Evolutionary conservation across 2,113 vertebrate species (phyloP).

Genomic region (Lampris megalopsis): DNA sequence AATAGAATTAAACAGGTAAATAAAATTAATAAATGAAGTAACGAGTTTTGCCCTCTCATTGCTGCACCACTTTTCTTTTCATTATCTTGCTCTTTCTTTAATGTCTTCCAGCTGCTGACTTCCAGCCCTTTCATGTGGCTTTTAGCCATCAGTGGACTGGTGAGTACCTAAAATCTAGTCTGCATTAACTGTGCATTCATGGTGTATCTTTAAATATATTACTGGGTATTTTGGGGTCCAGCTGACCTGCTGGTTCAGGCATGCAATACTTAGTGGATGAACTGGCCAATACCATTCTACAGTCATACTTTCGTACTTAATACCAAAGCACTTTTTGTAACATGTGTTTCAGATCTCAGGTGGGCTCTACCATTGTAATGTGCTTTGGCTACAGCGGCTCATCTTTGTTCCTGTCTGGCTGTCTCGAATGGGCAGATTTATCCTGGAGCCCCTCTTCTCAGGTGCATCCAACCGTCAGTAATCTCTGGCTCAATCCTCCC

Average conservation of each 20-base stretch:
- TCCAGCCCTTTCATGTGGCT: conserved; percentile 96
- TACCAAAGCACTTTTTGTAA: neutral
- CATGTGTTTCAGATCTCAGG: conserved; percentile 87
- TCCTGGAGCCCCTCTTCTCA: conserved; percentile 90
- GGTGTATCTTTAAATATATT: too few species aligned
- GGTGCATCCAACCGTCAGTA: conserved; percentile 58
- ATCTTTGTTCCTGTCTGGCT: conserved; percentile 88
- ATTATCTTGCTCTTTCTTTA: conserved; percentile 37
- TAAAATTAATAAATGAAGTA: too few species aligned
- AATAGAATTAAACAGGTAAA: too few species aligned
- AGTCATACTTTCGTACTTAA: neutral
- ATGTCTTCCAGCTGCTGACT: conserved; percentile 88
- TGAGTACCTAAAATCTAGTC: conserved; percentile 79
- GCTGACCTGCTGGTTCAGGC: too few species aligned
- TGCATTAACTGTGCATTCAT: neutral
- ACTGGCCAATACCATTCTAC: too few species aligned
- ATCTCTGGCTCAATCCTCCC: conserved; percentile 15
- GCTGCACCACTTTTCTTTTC: neutral
- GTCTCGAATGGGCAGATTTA: conserved; percentile 84
- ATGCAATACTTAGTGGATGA: too few species aligned
- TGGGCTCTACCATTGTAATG: conserved; percentile 84
- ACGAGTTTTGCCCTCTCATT: too few species aligned
- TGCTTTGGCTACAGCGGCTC: conserved; percentile 85
- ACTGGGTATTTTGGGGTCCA: too few species aligned
- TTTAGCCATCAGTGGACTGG: conserved; percentile 94